A percentile compares a stretch with the other conserved stretches of the same genome.
Evolutionary conservation across 2,113 vertebrate species (phyloP).

Genomic region (Atrichornis clamosus): DNA sequence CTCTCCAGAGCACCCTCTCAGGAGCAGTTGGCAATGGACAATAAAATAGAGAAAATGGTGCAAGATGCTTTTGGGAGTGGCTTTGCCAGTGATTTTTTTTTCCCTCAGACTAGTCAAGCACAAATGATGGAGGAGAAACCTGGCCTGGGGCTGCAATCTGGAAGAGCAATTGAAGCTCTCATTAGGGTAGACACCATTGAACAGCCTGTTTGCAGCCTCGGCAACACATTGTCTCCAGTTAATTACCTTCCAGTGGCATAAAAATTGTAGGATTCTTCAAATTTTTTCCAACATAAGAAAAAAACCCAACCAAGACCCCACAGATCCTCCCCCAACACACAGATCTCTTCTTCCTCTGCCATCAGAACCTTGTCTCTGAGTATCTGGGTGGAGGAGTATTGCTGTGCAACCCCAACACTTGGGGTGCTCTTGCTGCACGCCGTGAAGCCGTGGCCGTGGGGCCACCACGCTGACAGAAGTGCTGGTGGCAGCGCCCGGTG

Average conservation of each 20-base stretch:
- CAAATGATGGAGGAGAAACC: conserved; percentile 59
- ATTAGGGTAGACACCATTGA: conserved; percentile 63
- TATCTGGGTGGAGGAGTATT: not conserved
- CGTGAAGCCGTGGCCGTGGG: fast-evolving
- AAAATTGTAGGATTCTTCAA: conserved; percentile 21
- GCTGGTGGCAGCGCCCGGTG: not conserved
- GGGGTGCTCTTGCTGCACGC: not conserved
- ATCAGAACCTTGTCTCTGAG: not conserved
- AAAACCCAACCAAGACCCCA: not conserved
- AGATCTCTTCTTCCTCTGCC: not conserved
- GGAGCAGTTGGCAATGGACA: not conserved
- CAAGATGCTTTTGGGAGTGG: not conserved
- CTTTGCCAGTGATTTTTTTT: not conserved
- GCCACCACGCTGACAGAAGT: not conserved
- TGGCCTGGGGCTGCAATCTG: conserved; percentile 30
- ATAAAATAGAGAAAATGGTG: not conserved
- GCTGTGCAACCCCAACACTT: fast-evolving
- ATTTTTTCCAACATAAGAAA: not conserved
- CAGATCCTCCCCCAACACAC: not conserved
- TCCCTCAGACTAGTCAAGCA: conserved; percentile 57
- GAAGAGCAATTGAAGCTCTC: conserved; percentile 47
- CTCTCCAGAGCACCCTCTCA: not conserved
- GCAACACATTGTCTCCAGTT: conserved; percentile 49
- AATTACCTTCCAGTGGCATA: conserved; percentile 66
- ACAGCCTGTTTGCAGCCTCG: conserved; percentile 28